Conservation (phyloP, 2,113 vertebrate genomes). For the Strigops habroptila region DNA sequence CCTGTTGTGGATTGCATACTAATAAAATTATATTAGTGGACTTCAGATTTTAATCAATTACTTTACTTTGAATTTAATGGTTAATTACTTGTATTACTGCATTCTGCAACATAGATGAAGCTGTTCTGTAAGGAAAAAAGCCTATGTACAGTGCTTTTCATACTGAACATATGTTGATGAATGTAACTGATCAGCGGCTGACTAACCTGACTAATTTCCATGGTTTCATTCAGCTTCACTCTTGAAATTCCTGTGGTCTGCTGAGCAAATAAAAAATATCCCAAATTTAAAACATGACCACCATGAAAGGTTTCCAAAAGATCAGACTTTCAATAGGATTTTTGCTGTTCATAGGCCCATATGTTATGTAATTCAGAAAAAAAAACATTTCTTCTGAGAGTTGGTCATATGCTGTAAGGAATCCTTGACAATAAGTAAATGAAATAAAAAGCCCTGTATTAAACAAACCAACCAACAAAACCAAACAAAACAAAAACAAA, state of each 20-base stretch:
- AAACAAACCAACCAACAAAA: neutral
- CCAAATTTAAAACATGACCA: constrained; percentile 60
- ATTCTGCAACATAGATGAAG: neutral
- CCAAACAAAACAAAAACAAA: neutral
- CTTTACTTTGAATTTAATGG: neutral
- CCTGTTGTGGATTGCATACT: neutral
- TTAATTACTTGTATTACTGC: neutral
- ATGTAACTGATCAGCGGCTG: neutral
- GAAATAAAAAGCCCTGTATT: neutral
- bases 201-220: constrained; percentile 45
- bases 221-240: constrained; percentile 51
- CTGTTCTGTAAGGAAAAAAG: neutral
- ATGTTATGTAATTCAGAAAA: constrained; percentile 23
- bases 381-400: neutral
- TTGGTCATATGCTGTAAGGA: neutral
- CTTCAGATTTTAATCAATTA: neutral
- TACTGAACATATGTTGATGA: neutral
- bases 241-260: constrained; percentile 40
- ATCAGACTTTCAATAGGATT: constrained; percentile 22
- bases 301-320: constrained; percentile 35
- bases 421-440: neutral
- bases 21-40: neutral
- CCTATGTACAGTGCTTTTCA: neutral
- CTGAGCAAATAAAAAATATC: constrained; percentile 51
- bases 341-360: neutral